These are phyloP conservation scores for Hecatera dysodea DNA, from an alignment of 2,888 invertebrate species.

Conservation along the genomic window DNA sequence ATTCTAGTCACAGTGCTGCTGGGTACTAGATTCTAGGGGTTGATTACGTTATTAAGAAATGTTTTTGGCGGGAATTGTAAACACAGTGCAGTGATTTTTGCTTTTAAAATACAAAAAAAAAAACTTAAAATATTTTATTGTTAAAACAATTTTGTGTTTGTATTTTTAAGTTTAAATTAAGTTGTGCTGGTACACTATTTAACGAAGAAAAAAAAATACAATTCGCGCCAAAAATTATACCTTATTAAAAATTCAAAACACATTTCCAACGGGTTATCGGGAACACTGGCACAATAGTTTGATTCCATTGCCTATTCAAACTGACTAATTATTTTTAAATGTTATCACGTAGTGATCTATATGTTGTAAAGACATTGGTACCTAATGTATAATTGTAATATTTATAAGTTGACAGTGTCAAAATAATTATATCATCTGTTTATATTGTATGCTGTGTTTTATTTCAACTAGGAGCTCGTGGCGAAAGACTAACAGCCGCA, in stretches of 20 bases:
- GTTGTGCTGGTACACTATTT: conserved; percentile 6
- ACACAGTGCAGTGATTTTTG: neutral
- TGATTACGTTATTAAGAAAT: conserved; percentile 24
- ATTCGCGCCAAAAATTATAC: conserved; percentile 44
- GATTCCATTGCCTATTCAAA: conserved; percentile 54
- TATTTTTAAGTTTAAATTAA: conserved; percentile 11
- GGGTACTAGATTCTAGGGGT: conserved; percentile 79
- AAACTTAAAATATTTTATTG: neutral
- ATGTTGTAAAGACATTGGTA: conserved; percentile 79
- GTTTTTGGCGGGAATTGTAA: conserved; percentile 46
- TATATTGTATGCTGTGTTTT: conserved; percentile 81
- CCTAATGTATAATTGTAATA: conserved; percentile 74
- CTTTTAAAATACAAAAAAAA: neutral
- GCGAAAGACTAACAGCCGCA: no score
- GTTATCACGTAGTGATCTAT: conserved; percentile 72
- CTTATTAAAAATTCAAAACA: conserved; percentile 51
- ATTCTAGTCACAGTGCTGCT: conserved; percentile 87
- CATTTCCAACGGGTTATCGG: conserved; percentile 61
- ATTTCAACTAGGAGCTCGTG: conserved; percentile 72
- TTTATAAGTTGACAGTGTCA: conserved; percentile 89
- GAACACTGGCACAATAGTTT: conserved; percentile 60
- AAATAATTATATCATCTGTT: conserved; percentile 88
- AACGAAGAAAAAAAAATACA: conserved; percentile 3
- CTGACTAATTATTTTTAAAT: conserved; percentile 65
- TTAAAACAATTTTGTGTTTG: neutral